Evolutionary conservation across 35 echinoderm and acorn worm genomes (phyloP).

Genomic region (Apostichopus japonicus): DNA sequence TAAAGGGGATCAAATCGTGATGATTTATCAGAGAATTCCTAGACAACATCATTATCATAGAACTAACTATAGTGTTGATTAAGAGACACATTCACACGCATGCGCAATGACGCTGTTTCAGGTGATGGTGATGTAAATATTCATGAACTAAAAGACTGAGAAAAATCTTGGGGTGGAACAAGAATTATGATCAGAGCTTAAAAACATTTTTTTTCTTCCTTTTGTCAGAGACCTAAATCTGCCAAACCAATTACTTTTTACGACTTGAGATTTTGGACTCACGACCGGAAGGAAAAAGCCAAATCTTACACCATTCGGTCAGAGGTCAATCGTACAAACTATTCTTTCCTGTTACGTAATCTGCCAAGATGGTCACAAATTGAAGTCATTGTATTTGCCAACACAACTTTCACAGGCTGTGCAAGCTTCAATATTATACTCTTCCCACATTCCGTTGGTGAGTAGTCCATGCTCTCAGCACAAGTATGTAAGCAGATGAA

Average conservation of each 20-base stretch:
- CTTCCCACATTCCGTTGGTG: conserved; percentile 33
- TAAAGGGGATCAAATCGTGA: no score
- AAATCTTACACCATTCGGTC: not conserved
- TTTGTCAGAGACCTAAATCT: conserved; percentile 15
- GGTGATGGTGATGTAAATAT: no score
- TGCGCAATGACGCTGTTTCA: no score
- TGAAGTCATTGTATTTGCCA: conserved; percentile 27
- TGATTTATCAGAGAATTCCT: no score
- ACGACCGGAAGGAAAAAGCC: not conserved
- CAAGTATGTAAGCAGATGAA: no score
- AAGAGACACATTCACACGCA: no score
- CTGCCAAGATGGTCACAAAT: conserved; percentile 26
- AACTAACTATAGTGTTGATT: no score
- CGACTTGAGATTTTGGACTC: conserved; percentile 17
- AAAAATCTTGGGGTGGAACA: no score
- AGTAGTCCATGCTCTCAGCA: not conserved
- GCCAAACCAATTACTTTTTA: conserved; percentile 8
- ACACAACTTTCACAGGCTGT: conserved; percentile 14
- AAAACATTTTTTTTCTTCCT: not conserved
- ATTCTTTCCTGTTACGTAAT: conserved; percentile 30
- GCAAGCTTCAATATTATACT: not conserved
- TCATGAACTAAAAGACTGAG: no score
- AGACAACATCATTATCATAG: no score
- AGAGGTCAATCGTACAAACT: conserved; percentile 12
- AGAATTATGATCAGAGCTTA: no score